Evolutionary conservation across 1,140 invertebrate species (phyloP), one percentile per base, ranked within the genome.

Genomic region (Acromyrmex echinatior): DNA sequence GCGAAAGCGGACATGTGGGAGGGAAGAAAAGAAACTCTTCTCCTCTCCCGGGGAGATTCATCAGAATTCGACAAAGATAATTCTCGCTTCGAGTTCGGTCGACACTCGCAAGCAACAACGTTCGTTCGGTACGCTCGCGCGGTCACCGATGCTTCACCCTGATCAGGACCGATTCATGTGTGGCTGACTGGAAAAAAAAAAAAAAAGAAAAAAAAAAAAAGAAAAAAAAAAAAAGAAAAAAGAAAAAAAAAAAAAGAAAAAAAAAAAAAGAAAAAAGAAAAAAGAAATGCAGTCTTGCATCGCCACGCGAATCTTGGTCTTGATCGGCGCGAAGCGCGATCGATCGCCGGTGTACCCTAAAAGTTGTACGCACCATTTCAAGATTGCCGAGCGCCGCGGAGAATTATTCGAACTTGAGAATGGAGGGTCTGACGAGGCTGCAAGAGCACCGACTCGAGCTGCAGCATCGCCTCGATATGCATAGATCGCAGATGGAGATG

Each of bases 381-480:
- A 95, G 95, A 95, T 95, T 94, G 85, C 93, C 94, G 90, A 90
- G 76, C 82, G 87, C 91, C 86, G 88, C 87, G 88, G 95, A 95
- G 92, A 95, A 95, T 93, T 95, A 95, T 95, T 94, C 95, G 89
- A 95, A 95, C 94, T 92, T 95, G 89, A 93, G 95, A 95, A 93
- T 95, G 93, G 95, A 95, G 91, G 95, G 94, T n/a, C 92, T 95
- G 70, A 94, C 94, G 91, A 95, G 95, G 93, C 93, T 95, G 70
- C 95, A 95, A 92, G 95, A 95, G 91, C 95, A 95, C 84, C 93
- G 95, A 79, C 92, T 95, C 88, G 95, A 95, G 92, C 92, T 95
- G 49, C 95, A 95, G 85, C 94, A 95, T 70, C 94, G 95, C 87
- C 92, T 95, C 87, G 95, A 95, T 91, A 93, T 95, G 89, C 95